Evolutionary conservation across 37 sponge, comb jelly and placozoan species (phyloP).

Genomic region (Ianthella basta): DNA sequence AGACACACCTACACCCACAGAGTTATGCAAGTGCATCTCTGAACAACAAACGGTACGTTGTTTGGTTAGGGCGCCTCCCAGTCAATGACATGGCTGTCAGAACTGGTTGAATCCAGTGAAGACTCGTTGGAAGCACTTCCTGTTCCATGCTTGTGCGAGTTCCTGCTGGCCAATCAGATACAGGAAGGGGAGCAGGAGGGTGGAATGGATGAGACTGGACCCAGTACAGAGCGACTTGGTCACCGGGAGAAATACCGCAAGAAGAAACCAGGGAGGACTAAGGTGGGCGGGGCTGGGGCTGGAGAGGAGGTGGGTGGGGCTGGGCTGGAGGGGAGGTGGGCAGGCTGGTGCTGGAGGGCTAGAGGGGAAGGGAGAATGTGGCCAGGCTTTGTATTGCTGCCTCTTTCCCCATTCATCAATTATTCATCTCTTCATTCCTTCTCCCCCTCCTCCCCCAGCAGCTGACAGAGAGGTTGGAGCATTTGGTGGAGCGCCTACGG

Average conservation of each 20-base stretch:
- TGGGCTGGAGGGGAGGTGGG: background rate
- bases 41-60: background rate
- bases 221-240: conserved; percentile 14
- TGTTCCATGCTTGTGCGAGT: conserved; percentile 97
- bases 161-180: conserved; percentile 78
- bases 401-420: no score
- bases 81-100: conserved; percentile 95
- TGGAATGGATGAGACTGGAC: conserved; percentile 17
- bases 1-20: background rate
- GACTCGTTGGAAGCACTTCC: conserved; percentile 94
- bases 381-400: no score
- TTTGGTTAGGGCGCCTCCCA: conserved; percentile 77
- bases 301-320: background rate
- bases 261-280: conserved; percentile 54
- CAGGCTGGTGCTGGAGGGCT: background rate
- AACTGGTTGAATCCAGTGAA: conserved; percentile 85
- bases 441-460: conserved; percentile 1
- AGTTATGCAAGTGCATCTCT: background rate
- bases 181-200: conserved; percentile 46
- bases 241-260: conserved; percentile 72
- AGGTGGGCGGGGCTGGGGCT: conserved; percentile 35
- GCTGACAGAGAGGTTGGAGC: conserved; percentile 57
- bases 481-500: conserved; percentile 59
- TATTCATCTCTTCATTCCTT: no score
- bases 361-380: background rate